Conservation (phyloP, 2,888 invertebrate genomes). For the Lithosia quadra region DNA sequence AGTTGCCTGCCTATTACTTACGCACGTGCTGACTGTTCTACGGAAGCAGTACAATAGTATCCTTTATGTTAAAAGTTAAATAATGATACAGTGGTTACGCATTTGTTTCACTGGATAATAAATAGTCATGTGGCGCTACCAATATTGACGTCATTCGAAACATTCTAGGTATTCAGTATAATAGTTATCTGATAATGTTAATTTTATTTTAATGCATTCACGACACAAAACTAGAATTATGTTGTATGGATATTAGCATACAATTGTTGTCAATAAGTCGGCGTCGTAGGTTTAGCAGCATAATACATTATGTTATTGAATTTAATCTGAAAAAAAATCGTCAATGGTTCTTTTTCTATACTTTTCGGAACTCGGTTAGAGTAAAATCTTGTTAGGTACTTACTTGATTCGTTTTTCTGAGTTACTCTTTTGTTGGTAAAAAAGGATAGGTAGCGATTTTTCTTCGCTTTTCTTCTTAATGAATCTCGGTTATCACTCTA, state of each 20-base stretch:
- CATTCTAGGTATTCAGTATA: constrained; percentile 28
- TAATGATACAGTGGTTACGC: neutral
- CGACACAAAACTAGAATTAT: constrained; percentile 22
- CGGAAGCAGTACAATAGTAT: neutral
- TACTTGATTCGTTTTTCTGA: neutral
- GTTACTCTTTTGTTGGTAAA: neutral
- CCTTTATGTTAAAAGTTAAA: neutral
- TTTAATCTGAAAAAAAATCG: neutral
- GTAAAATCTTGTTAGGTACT: neutral
- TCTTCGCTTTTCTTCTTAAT: neutral
- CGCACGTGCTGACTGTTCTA: neutral
- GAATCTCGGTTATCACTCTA: too few relatives aligned
- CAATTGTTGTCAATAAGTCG: constrained; percentile 40
- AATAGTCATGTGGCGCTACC: constrained; percentile 21
- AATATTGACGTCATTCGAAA: constrained; percentile 14
- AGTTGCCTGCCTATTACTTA: neutral
- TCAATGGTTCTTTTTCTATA: neutral
- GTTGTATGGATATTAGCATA: constrained; percentile 44
- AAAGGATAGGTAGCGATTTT: neutral
- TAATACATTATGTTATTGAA: neutral
- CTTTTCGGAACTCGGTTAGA: too few relatives aligned
- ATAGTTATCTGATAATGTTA: constrained; percentile 26
- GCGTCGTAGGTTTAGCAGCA: neutral
- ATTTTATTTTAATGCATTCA: constrained; percentile 40
- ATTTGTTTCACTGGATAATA: neutral